A percentile compares a stretch with the other conserved stretches of the same genome.
phyloP scores from a whole-genome alignment of 2,113 vertebrate genomes.

The Neodontobutis hainanensis region DNA sequence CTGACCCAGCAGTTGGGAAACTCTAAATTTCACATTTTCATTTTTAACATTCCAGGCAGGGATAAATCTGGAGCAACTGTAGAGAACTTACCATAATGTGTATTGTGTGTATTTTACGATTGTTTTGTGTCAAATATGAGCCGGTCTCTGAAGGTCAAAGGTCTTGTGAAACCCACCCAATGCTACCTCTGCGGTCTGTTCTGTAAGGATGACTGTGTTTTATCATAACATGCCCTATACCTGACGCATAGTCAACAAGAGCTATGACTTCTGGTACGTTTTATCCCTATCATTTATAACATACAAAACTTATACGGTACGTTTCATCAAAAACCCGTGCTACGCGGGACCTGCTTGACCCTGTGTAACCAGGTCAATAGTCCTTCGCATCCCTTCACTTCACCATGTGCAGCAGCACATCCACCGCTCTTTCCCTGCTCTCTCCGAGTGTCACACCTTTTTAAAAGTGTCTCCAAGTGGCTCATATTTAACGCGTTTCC shows the following conservation, averaged over 20 bases:
- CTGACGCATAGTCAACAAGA: too few relatives aligned
- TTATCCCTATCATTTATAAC: too few relatives aligned
- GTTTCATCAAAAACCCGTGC: too few relatives aligned
- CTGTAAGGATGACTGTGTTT: too few relatives aligned
- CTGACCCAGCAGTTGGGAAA: neutral
- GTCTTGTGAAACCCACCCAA: neutral
- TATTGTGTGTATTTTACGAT: neutral
- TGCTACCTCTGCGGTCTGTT: neutral
- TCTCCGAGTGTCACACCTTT: neutral
- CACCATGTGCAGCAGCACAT: neutral
- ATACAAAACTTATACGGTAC: too few relatives aligned
- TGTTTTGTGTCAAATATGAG: too few relatives aligned
- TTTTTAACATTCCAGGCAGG: neutral
- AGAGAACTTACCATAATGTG: neutral
- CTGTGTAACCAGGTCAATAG: neutral
- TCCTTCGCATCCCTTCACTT: too few relatives aligned
- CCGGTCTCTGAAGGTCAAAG: neutral
- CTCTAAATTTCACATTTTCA: neutral
- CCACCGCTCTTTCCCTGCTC: neutral
- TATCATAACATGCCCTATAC: too few relatives aligned
- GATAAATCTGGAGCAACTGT: neutral
- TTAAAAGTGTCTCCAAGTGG: neutral
- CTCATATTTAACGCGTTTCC: conserved; percentile 10
- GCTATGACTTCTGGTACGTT: too few relatives aligned
- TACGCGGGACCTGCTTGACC: neutral